Evolutionary conservation across 1,140 invertebrate species (phyloP), one percentile per base, ranked within the genome.

Genomic region (Philopotamus ludificatus): DNA sequence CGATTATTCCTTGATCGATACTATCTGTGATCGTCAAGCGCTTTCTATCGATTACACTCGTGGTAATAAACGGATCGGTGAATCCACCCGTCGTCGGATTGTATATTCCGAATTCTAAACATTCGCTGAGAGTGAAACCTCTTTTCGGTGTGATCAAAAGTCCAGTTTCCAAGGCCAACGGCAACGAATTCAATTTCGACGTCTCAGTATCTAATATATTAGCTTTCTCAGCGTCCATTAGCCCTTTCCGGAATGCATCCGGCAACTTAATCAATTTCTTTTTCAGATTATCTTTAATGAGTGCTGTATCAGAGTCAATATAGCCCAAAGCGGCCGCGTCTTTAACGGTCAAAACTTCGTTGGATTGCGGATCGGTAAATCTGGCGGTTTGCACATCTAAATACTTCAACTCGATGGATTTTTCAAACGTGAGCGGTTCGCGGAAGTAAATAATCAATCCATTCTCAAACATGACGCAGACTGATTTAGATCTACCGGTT

Each of bases 171-270:
- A 94, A 77, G n/a, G 91, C 91, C 55, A 82, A 82, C 45, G 83
- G 75, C 55, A 95, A 75, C 8, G 87, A 82, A 66, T 90, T 85
- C n/a, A 94, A 78, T 74, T 91, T 90, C 26, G 90, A 92, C 20
- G 88, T 92, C 47, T 85, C 84, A 3, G 88, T 91, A 72, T 94
- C 90, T 50, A 95, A 75, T 23, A 93, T 89, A 74, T 89, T 91
- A 66, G 88, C 88, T 68, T 93, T 93, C 55, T 93, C 91, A 15
- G 89, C 85, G 76, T 97, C 93, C 79, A 95, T 89, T 12, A 95
- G 79, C 18, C 92, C 93, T 74, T 89, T 89, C 42, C 90, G 84
- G 78, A 92, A 92, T 12, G 91, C 93, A 74, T 95, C 92, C 20
- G 88, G 86, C 58, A 97, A 81, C 72, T 91, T 93, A 7, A 94